Conservation (phyloP, 1,140 invertebrate genomes). For the Procambarus virginalis region DNA sequence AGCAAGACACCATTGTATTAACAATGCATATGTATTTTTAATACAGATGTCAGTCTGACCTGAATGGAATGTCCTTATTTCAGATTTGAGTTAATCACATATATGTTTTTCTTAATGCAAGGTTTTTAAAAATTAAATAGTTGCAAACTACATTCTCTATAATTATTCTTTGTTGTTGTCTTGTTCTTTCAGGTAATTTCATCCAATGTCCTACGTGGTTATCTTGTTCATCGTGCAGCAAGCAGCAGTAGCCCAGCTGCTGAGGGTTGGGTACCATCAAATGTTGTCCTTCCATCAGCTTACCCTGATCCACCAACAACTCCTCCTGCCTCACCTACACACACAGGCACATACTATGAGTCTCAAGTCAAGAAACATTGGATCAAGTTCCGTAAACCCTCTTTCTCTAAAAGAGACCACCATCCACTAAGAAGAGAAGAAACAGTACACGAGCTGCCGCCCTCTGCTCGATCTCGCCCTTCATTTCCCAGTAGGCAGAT, state of each 20-base stretch:
- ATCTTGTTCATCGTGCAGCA: conserved; percentile 74
- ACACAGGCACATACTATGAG: conserved; percentile 73
- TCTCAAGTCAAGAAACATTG: conserved; percentile 68
- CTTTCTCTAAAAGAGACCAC: conserved; percentile 63
- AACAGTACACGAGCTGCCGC: conserved; percentile 42
- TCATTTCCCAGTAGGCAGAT: conserved; percentile 44
- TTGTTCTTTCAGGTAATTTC: conserved; percentile 53
- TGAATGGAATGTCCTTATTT: no score
- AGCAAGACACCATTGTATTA: no score
- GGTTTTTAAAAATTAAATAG: no score
- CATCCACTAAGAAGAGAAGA: conserved; percentile 38
- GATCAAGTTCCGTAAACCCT: conserved; percentile 67
- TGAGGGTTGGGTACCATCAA: conserved; percentile 80
- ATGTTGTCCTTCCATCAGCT: conserved; percentile 75
- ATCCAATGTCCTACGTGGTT: conserved; percentile 74
- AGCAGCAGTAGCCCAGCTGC: conserved; percentile 75
- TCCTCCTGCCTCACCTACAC: conserved; percentile 42
- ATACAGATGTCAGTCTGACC: no score
- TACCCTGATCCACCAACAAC: conserved; percentile 40
- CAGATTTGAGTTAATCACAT: no score
- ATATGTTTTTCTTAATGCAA: no score
- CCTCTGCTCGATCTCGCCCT: neutral
- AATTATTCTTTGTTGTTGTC: neutral
- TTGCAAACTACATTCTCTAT: no score
- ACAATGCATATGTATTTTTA: no score